Evolutionary conservation across 2,113 vertebrate genomes (phyloP).

Genomic region (Aplodontia rufa): DNA sequence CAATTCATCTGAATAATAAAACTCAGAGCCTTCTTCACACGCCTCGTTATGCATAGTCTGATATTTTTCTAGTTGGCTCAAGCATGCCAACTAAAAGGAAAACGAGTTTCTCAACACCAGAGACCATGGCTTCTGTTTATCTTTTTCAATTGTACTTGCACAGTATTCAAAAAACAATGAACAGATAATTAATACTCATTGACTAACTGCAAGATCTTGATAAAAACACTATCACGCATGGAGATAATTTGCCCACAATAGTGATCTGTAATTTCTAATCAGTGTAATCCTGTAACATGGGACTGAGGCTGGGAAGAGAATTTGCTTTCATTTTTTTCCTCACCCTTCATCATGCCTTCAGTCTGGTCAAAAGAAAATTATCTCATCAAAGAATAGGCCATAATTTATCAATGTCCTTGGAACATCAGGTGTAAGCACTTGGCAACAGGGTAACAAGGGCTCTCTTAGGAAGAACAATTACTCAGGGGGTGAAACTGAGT

Average conservation of each 20-base stretch:
- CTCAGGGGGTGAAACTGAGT: background rate
- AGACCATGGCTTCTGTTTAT: background rate
- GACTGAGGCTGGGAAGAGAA: background rate
- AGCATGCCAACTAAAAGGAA: no score
- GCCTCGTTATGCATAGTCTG: background rate
- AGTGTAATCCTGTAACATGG: background rate
- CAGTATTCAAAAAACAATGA: background rate
- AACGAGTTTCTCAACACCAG: constrained; percentile 4
- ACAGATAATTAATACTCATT: background rate
- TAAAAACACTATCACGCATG: background rate
- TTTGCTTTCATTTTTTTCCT: background rate
- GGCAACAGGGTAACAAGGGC: background rate
- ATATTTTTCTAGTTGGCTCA: background rate
- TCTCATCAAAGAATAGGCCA: background rate
- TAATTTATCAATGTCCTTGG: background rate
- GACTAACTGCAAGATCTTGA: background rate
- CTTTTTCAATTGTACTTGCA: background rate
- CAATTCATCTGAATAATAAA: background rate
- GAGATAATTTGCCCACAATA: background rate
- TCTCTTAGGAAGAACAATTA: background rate
- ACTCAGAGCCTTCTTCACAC: background rate
- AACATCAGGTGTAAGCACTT: background rate
- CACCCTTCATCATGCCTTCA: background rate
- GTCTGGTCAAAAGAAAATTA: background rate
- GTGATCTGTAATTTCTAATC: constrained; percentile 11